Conservation (phyloP, 2,113 vertebrate genomes). For the Trematocara marginatum region DNA sequence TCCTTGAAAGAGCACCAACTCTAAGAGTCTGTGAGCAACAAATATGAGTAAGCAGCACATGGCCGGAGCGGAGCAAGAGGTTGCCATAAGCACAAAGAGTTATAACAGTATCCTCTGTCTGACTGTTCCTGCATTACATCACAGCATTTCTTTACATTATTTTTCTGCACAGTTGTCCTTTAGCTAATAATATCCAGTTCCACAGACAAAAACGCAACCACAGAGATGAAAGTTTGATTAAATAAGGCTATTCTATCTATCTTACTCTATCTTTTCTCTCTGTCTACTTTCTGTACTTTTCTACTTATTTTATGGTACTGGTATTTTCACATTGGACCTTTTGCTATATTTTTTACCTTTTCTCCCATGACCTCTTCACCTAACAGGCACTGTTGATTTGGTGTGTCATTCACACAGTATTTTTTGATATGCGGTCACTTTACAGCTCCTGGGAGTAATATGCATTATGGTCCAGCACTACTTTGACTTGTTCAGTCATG, state of each 20-base stretch:
- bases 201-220: neutral
- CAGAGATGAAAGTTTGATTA: neutral
- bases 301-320: neutral
- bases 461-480: neutral
- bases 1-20: neutral
- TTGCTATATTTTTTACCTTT: neutral
- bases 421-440: neutral
- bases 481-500: neutral
- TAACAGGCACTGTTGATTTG: neutral
- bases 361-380: neutral
- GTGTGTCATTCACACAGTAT: neutral
- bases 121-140: constrained; percentile 30
- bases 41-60: constrained; percentile 34
- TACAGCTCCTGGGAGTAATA: neutral
- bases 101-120: neutral
- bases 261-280: neutral
- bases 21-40: constrained; percentile 4
- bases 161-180: constrained; percentile 1
- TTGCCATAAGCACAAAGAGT: neutral
- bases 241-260: neutral
- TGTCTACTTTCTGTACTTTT: neutral
- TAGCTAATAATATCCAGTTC: neutral
- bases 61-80: neutral
- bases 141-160: constrained; percentile 15
- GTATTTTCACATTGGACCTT: neutral